Conservation (phyloP, 1,140 invertebrate species). For the Chymomyza costata region DNA sequence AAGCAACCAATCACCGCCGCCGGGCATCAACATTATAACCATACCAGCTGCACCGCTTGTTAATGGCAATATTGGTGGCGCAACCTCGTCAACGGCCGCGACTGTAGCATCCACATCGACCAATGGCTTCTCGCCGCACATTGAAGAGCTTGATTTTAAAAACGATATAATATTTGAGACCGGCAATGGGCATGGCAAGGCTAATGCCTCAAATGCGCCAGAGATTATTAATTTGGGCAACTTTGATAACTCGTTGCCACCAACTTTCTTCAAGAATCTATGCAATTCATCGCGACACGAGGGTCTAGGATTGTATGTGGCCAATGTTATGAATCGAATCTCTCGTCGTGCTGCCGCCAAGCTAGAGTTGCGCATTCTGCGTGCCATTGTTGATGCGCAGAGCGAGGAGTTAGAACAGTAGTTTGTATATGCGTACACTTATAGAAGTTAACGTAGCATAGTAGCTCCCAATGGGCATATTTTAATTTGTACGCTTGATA, state of each 20-base stretch:
- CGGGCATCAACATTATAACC: conserved; percentile 67
- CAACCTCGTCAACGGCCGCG: conserved; percentile 55
- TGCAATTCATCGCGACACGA: conserved; percentile 71
- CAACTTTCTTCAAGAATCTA: conserved; percentile 72
- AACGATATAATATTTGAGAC: conserved; percentile 71
- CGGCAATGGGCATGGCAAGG: conserved; percentile 10
- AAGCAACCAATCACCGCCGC: conserved; percentile 48
- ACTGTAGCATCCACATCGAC: conserved; percentile 64
- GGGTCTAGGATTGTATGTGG: conserved; percentile 64
- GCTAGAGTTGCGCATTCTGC: conserved; percentile 63
- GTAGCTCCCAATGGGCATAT: neutral
- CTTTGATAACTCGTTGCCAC: conserved; percentile 65
- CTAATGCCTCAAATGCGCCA: conserved; percentile 36
- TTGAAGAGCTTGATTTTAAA: conserved; percentile 65
- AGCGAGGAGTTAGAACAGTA: conserved; percentile 64
- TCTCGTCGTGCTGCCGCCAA: conserved; percentile 54
- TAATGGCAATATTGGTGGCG: conserved; percentile 40
- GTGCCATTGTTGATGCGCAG: conserved; percentile 66
- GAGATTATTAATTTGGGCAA: conserved; percentile 70
- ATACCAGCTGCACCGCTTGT: conserved; percentile 61
- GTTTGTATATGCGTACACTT: no score
- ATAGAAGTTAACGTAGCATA: conserved; percentile 21
- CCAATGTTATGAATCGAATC: conserved; percentile 71
- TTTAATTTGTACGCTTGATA: no score
- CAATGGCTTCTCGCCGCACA: conserved; percentile 64